Evolutionary conservation across 1,140 invertebrate genomes (phyloP).

Genomic region (Aphis craccivora): DNA sequence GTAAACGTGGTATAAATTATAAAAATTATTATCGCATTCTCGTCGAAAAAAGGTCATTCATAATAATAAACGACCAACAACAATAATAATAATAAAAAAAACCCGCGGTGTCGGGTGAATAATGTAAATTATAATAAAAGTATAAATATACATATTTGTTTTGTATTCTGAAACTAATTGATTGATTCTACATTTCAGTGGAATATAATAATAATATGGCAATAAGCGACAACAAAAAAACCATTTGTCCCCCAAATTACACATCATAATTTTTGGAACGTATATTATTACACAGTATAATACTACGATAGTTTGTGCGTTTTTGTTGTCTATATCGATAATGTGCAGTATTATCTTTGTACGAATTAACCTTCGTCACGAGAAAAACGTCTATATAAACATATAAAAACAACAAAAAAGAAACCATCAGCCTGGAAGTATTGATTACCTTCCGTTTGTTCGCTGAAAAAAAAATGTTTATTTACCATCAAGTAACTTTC

Average conservation of each 20-base stretch:
- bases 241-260: not conserved
- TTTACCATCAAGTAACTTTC: constrained; percentile 16
- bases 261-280: not conserved
- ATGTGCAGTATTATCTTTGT: not conserved
- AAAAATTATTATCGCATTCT: not conserved
- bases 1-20: not conserved
- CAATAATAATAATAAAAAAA: not conserved
- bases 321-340: not conserved
- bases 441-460: not conserved
- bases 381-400: not conserved
- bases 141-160: constrained; percentile 8
- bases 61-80: not conserved
- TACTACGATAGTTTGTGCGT: not conserved
- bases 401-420: not conserved
- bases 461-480: constrained; percentile 2
- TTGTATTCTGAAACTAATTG: not conserved
- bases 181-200: not conserved
- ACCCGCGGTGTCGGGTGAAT: not conserved
- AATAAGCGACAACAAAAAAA: not conserved
- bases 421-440: constrained; percentile 14
- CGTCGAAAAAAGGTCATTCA: not conserved
- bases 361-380: not conserved
- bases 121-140: not conserved
- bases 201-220: not conserved
- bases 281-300: not conserved